phyloP scores from a whole-genome alignment of 2,113 vertebrate species.

The Limanda limanda region DNA sequence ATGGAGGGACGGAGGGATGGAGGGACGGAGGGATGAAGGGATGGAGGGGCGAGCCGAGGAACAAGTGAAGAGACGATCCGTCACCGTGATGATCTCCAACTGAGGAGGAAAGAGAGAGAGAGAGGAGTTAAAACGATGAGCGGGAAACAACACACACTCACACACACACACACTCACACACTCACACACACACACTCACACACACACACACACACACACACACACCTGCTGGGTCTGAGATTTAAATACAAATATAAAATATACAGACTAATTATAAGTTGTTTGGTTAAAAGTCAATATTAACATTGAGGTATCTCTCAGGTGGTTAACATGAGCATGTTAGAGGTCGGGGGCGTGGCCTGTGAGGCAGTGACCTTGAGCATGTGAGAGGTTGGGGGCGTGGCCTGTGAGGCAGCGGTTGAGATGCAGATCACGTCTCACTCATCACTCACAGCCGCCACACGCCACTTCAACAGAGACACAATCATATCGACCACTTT shows the following conservation, averaged over 20 bases:
- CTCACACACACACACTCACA: not conserved
- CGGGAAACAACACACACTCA: too few relatives aligned
- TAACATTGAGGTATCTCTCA: too few relatives aligned
- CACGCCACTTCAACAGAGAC: not conserved
- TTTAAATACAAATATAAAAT: too few relatives aligned
- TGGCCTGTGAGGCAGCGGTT: too few relatives aligned
- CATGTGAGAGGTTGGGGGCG: too few relatives aligned
- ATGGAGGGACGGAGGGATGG: not conserved
- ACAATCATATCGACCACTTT: too few relatives aligned
- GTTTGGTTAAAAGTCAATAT: not conserved
- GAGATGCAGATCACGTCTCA: too few relatives aligned
- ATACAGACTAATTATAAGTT: not conserved
- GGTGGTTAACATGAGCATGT: too few relatives aligned
- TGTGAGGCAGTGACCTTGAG: too few relatives aligned
- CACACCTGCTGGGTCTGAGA: too few relatives aligned
- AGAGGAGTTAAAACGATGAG: not conserved
- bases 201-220: not conserved
- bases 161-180: not conserved
- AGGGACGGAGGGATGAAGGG: not conserved
- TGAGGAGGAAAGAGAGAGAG: not conserved
- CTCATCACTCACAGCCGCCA: too few relatives aligned
- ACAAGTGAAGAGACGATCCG: conserved; percentile 20
- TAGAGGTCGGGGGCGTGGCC: too few relatives aligned
- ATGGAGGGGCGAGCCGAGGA: not conserved
- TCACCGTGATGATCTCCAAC: conserved; percentile 55